Conservation (phyloP, 2,113 vertebrate genomes). For the Pelvicachromis taeniatus region DNA sequence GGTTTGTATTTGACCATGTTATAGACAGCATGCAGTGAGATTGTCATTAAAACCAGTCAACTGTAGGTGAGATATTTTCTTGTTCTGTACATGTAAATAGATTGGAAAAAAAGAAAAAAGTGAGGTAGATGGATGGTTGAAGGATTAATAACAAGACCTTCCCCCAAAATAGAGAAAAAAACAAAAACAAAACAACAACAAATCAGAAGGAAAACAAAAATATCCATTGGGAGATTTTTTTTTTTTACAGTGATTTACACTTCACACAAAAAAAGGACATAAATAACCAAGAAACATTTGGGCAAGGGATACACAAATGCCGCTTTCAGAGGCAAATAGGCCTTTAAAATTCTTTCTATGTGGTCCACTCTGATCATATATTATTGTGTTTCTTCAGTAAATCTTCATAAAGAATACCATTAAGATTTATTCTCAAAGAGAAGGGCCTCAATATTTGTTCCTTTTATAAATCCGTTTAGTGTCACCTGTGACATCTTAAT, state of each 20-base stretch:
- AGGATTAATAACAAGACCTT: constrained; percentile 38
- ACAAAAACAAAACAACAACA: constrained; percentile 2
- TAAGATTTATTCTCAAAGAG: neutral
- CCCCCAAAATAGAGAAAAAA: constrained; percentile 30
- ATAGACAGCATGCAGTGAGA: constrained; percentile 46
- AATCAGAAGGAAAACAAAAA: constrained; percentile 14
- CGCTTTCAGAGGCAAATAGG: constrained; percentile 18
- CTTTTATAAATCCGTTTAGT: neutral
- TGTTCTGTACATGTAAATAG: constrained; percentile 58
- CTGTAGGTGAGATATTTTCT: constrained; percentile 35
- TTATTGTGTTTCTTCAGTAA: neutral
- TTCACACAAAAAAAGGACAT: constrained; percentile 46
- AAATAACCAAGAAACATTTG: constrained; percentile 49
- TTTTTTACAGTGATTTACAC: constrained; percentile 71
- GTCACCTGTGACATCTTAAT: neutral
- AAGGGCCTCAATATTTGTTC: neutral
- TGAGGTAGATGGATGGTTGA: constrained; percentile 79
- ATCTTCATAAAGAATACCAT: neutral
- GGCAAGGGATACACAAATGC: constrained; percentile 14
- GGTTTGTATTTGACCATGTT: constrained; percentile 27
- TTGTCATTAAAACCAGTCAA: constrained; percentile 28
- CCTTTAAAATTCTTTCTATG: constrained; percentile 7
- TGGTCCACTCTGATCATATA: constrained; percentile 6
- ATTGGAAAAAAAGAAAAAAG: constrained; percentile 27
- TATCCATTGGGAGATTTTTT: neutral